Evolutionary conservation across 2,113 vertebrate species (phyloP), one percentile per base, ranked within the genome.

Genomic region (Oreochromis tanganicae): DNA sequence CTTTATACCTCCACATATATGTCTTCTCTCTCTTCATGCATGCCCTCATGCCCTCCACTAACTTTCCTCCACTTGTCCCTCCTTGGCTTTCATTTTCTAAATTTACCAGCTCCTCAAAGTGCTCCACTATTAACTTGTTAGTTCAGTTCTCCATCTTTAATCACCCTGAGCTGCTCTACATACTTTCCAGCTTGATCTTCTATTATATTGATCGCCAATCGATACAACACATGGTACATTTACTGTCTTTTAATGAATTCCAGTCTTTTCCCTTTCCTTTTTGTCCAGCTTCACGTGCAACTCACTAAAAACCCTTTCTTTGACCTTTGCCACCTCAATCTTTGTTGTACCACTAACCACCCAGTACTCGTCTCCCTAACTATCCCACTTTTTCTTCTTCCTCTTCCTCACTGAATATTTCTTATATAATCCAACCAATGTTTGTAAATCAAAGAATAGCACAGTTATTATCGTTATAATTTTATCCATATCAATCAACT

Each of bases 211-310:
- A 68, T 68, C 21, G 43, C 46, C 50, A 68, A 12, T 75, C 1
- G 0, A 75, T 48, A 29, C 2, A 75, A 19, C 24, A 41, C 0
- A 46, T 4, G 8, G 13, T 48, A 73, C 21, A 46, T 46, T 73
- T 73, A 16, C 21, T 27, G 8, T 27, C 21, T 17, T 46, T 46
- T 17, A 73, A 73, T 73, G 17, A 27, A 29, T 29, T 27, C 21
- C 21, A 32, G 36, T 10, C 7, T 46, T 21, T 66, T 4, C 41
- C 13, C 5, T 38, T 61, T 14, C 3, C 38, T 83, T 2, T 24
- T 1, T 83, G 57, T 68, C 27, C 34, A 68, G 63, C 11, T 36
- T 68, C 41, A 24, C 0, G 3, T 71, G 38, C 21, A 73, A 24
- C 66, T 73, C 13, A 0, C 68, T 73, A 0, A 27, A 73, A 73